phyloP scores from a whole-genome alignment of 1,140 invertebrate species.

The Chelonus insularis region DNA sequence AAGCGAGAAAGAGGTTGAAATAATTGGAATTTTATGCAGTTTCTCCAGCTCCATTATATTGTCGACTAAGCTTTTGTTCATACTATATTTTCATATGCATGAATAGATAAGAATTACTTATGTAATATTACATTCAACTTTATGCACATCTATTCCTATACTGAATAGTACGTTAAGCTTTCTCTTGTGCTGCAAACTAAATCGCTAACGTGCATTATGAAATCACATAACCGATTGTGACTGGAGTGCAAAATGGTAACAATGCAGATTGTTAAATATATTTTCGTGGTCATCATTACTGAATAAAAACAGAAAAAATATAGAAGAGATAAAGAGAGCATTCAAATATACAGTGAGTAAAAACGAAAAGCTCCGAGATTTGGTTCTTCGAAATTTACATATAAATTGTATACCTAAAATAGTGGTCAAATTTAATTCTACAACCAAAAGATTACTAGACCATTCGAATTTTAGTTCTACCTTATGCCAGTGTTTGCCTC shows the following conservation, averaged over 20 bases:
- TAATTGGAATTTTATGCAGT: constrained; percentile 26
- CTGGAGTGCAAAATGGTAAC: constrained; percentile 5
- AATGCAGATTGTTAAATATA: constrained; percentile 24
- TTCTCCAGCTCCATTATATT: background rate
- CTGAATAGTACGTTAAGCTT: background rate
- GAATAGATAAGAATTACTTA: background rate
- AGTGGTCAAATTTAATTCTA: constrained; percentile 51
- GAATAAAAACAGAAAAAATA: background rate
- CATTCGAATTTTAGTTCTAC: background rate
- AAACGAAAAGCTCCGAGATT: constrained; percentile 1
- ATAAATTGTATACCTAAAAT: constrained; percentile 52
- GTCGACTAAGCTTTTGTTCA: background rate
- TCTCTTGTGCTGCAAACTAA: background rate
- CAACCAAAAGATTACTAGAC: constrained; percentile 22
- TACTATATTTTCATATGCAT: background rate
- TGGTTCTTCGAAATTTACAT: constrained; percentile 40
- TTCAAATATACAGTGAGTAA: no score
- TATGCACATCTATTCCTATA: background rate
- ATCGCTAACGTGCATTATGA: constrained; percentile 1
- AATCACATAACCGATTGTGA: background rate
- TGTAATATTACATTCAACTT: background rate
- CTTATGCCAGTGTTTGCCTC: no score
- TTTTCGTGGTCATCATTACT: background rate
- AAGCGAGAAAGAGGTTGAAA: background rate
- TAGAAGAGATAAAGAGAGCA: background rate